phyloP scores from a whole-genome alignment of 2,113 vertebrate genomes.

The Melanerpes formicivorus region DNA sequence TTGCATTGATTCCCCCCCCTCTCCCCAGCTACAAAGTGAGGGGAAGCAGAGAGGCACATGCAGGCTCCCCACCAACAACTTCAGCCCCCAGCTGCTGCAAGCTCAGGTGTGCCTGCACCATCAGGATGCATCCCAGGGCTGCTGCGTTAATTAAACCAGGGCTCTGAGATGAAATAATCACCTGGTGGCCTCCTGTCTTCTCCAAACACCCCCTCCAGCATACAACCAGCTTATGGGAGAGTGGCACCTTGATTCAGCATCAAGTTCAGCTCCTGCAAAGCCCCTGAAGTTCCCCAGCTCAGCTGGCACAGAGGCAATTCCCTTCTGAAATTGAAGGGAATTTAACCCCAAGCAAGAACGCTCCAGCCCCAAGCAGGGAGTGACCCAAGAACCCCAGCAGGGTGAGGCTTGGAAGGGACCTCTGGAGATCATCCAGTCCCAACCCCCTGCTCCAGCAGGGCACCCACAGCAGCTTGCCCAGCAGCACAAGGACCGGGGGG shows the following conservation, averaged over 20 bases:
- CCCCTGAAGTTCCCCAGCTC: background rate
- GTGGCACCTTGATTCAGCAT: rapidly evolving
- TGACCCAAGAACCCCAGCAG: no score
- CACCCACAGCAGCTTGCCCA: no score
- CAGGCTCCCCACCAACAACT: background rate
- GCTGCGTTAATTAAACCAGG: background rate
- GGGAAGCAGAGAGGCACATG: background rate
- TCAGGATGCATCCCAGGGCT: background rate
- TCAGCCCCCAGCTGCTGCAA: background rate
- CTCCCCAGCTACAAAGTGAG: background rate
- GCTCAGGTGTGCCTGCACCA: background rate
- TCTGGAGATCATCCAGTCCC: no score
- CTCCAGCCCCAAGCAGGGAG: background rate
- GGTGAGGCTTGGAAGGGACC: no score
- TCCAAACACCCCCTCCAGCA: background rate
- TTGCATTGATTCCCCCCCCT: background rate
- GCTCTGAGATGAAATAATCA: background rate
- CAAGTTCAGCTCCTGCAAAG: background rate
- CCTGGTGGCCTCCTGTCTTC: background rate
- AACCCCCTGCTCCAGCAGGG: no score
- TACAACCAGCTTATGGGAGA: rapidly evolving
- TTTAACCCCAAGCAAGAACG: background rate
- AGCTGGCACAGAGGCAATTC: background rate
- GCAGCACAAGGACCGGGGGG: no score
- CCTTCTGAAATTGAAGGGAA: background rate